Evolutionary conservation across 2,797 vertebrate species (phyloP).

Genomic region (Pseudochaenichthys georgianus): DNA sequence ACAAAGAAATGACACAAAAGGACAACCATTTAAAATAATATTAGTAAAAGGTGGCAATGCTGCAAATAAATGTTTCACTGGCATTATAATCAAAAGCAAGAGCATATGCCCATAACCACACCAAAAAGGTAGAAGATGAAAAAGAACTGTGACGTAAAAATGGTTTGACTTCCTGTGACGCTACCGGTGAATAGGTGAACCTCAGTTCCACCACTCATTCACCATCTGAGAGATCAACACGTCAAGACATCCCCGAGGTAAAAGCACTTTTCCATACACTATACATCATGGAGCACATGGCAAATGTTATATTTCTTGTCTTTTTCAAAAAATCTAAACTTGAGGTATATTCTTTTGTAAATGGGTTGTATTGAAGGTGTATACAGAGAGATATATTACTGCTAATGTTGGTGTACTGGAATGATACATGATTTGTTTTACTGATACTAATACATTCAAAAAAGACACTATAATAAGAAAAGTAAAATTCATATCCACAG

Average conservation of each 20-base stretch:
- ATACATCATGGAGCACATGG: background rate
- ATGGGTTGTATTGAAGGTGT: background rate
- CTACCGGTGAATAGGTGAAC: slow-evolving; percentile 39
- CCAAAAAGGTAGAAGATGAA: background rate
- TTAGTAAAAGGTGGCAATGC: background rate
- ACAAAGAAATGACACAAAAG: background rate
- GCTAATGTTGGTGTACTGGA: background rate
- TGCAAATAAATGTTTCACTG: background rate
- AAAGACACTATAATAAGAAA: background rate
- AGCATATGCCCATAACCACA: background rate
- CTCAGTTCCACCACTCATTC: slow-evolving; percentile 51
- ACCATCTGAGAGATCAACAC: slow-evolving; percentile 34
- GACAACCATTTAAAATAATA: background rate
- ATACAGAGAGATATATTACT: background rate
- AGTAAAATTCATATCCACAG: slow-evolving; percentile 12
- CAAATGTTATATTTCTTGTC: background rate
- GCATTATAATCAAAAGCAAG: background rate
- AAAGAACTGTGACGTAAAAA: slow-evolving; percentile 13
- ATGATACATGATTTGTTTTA: background rate
- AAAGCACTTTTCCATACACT: slow-evolving; percentile 19
- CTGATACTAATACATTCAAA: background rate
- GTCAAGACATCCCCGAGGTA: slow-evolving; percentile 56
- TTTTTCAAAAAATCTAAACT: background rate
- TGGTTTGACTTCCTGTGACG: slow-evolving; percentile 57
- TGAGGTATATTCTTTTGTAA: background rate